Percentiles rank a stretch among this genome's conserved stretches.
These are phyloP conservation scores for Zosterops pallidus DNA, from an alignment of 2,113 vertebrate genomes.

Conservation along the genomic window DNA sequence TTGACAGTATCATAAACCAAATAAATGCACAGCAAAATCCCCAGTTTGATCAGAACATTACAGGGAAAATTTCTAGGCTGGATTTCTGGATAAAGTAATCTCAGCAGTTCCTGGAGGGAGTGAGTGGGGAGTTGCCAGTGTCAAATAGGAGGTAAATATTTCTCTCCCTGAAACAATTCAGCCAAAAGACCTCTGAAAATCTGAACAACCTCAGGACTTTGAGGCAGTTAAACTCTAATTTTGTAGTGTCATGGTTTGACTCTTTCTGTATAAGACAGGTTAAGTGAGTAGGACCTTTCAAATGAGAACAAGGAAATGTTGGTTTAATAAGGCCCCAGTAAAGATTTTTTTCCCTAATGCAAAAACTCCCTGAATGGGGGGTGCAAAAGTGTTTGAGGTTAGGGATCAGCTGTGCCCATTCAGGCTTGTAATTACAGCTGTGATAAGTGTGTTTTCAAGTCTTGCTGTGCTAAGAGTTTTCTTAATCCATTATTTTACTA, in stretches of 20 bases:
- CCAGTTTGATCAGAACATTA: neutral
- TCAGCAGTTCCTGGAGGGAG: neutral
- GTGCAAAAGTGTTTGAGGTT: neutral
- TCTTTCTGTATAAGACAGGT: neutral
- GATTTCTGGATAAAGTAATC: neutral
- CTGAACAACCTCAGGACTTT: neutral
- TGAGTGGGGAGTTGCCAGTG: neutral
- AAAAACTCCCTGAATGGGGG: neutral
- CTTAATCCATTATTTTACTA: conserved; percentile 30
- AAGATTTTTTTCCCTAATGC: neutral
- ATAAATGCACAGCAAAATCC: neutral
- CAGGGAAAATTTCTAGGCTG: neutral
- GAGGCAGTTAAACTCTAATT: neutral
- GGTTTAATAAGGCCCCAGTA: neutral
- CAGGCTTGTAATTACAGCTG: conserved; percentile 50
- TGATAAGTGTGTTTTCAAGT: conserved; percentile 24
- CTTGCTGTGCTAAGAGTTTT: conserved; percentile 1
- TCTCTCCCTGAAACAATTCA: neutral
- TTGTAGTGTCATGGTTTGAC: neutral
- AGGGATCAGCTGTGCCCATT: conserved; percentile 25
- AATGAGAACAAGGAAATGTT: neutral
- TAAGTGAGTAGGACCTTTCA: conserved; percentile 7
- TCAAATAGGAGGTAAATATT: neutral
- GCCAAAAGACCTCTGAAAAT: neutral
- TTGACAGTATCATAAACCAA: neutral